Conservation (phyloP, 2,797 vertebrate species). For the Sylvilagus floridanus region DNA sequence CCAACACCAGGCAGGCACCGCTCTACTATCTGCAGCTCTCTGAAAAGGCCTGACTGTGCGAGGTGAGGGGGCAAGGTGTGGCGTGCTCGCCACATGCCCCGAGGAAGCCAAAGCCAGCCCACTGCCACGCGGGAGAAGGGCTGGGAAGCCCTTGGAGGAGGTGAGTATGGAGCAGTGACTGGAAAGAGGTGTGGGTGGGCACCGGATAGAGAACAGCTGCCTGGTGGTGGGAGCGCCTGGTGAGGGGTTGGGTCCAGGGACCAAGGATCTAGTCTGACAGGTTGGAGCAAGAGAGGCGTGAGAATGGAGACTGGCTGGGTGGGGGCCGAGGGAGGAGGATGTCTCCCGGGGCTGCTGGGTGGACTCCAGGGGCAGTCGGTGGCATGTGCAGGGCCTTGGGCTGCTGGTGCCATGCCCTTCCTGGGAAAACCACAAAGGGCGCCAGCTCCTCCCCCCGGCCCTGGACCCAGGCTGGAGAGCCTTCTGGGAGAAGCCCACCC, state of each 20-base stretch:
- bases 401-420: background rate
- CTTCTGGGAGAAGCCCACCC: background rate
- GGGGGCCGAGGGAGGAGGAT: too few relatives aligned
- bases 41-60: background rate
- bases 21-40: too few relatives aligned
- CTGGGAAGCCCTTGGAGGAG: background rate
- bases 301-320: background rate
- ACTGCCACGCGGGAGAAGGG: too few relatives aligned
- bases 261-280: background rate
- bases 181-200: background rate
- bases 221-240: background rate
- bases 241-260: background rate
- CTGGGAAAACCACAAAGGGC: background rate
- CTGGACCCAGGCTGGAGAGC: background rate
- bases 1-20: background rate
- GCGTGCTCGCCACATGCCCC: too few relatives aligned
- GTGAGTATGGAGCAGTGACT: background rate
- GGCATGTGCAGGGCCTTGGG: background rate
- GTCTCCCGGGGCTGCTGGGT: background rate
- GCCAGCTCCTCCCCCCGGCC: background rate
- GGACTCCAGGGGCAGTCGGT: background rate
- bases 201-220: background rate
- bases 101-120: background rate
- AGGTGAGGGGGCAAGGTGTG: background rate
- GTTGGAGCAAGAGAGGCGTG: background rate